Percentiles rank a stretch among this genome's conserved stretches.
Conservation (phyloP, 1,140 invertebrate genomes). For the Forficula auricularia region DNA sequence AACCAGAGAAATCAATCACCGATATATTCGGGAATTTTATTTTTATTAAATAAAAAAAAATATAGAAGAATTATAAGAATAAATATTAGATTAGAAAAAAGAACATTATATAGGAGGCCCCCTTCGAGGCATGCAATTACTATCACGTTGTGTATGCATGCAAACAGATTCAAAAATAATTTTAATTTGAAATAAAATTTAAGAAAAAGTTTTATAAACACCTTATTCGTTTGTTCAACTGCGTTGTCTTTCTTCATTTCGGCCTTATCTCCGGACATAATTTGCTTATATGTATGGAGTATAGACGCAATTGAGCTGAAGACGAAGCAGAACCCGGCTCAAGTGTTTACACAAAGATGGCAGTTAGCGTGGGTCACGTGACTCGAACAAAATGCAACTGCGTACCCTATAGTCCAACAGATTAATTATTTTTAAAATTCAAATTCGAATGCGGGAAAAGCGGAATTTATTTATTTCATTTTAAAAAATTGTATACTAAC, state of each 20-base stretch:
- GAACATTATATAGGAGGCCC: background rate
- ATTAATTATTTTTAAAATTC: too few relatives aligned
- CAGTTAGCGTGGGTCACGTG: slow-evolving; percentile 38
- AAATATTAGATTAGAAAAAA: too few relatives aligned
- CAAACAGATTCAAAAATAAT: slow-evolving; percentile 5
- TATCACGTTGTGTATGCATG: slow-evolving; percentile 15
- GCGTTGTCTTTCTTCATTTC: slow-evolving; percentile 32
- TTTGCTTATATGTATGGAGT: slow-evolving; percentile 24
- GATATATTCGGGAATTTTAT: too few relatives aligned
- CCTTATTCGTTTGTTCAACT: slow-evolving; percentile 28
- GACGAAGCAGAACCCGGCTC: slow-evolving; percentile 8
- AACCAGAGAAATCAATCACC: too few relatives aligned
- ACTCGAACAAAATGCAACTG: slow-evolving; percentile 13
- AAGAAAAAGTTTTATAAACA: slow-evolving; percentile 18
- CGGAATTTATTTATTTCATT: too few relatives aligned
- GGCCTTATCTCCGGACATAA: slow-evolving; percentile 32
- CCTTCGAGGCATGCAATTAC: background rate
- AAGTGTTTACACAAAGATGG: slow-evolving; percentile 35
- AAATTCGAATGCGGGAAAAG: too few relatives aligned
- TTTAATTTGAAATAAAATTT: slow-evolving; percentile 7
- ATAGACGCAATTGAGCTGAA: slow-evolving; percentile 23
- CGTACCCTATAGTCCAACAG: too few relatives aligned
- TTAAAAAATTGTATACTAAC: too few relatives aligned
- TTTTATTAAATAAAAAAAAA: too few relatives aligned
- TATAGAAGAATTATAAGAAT: too few relatives aligned